Evolutionary conservation across 37 sponge, comb jelly and placozoan species (phyloP).

Genomic region (Dysidea cf. avara): DNA sequence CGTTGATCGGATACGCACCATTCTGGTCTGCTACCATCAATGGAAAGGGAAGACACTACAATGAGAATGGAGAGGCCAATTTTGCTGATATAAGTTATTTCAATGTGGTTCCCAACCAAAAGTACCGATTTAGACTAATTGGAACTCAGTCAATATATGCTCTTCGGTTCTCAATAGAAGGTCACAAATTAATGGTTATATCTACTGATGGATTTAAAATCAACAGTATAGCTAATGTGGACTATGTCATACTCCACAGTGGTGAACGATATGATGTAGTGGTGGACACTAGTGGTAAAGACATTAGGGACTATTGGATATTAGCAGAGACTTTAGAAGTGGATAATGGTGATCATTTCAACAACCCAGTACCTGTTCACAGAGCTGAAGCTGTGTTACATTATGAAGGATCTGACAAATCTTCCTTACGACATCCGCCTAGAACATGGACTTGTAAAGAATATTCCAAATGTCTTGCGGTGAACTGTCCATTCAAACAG

Average conservation of each 20-base stretch:
- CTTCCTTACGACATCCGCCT: too few species aligned
- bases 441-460: too few species aligned
- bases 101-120: background rate
- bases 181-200: conserved; percentile 62
- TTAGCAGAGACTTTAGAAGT: conserved; percentile 74
- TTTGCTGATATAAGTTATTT: conserved; percentile 16
- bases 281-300: conserved; percentile 25
- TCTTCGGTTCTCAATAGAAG: conserved; percentile 59
- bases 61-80: conserved; percentile 13
- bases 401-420: too few species aligned
- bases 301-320: conserved; percentile 44
- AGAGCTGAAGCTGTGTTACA: conserved; percentile 52
- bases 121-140: conserved; percentile 76
- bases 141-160: conserved; percentile 80
- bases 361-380: background rate
- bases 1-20: conserved; percentile 53
- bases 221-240: conserved; percentile 40
- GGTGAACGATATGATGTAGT: conserved; percentile 85
- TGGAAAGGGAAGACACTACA: conserved; percentile 57
- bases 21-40: conserved; percentile 78
- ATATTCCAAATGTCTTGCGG: conserved; percentile 47
- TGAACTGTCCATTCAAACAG: conserved; percentile 69
- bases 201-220: conserved; percentile 67
- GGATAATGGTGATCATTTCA: background rate
- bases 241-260: conserved; percentile 75